Evolutionary conservation across 1,140 invertebrate species (phyloP).

Genomic region (Tribolium castaneum): DNA sequence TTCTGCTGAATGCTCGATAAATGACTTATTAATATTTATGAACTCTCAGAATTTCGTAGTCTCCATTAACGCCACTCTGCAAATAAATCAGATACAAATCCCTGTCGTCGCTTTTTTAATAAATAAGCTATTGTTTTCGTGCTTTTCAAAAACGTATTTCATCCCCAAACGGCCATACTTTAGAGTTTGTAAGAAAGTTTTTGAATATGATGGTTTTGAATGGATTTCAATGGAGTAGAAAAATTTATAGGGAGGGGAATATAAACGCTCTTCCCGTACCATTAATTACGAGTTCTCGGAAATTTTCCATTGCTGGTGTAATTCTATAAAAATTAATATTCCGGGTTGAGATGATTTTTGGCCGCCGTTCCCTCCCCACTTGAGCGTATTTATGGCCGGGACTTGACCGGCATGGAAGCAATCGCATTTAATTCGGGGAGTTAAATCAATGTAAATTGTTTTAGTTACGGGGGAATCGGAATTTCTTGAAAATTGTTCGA

Average conservation of each 20-base stretch:
- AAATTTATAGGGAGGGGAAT: slow-evolving; percentile 14
- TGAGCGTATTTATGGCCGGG: slow-evolving; percentile 42
- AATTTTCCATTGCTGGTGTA: neutral
- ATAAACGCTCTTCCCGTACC: neutral
- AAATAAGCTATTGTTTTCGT: slow-evolving; percentile 19
- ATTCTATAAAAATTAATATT: neutral
- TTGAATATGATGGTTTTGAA: slow-evolving; percentile 26
- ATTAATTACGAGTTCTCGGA: neutral
- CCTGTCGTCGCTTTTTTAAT: slow-evolving; percentile 3
- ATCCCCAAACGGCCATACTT: neutral
- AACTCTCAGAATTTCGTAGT: neutral
- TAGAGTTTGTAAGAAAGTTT: slow-evolving; percentile 10
- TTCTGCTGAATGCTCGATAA: slow-evolving; percentile 18
- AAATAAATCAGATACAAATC: slow-evolving; percentile 31
- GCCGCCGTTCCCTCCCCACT: neutral
- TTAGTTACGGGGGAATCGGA: slow-evolving; percentile 42
- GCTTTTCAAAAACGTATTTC: slow-evolving; percentile 12
- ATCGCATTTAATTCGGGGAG: slow-evolving; percentile 47
- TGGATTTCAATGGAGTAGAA: slow-evolving; percentile 21
- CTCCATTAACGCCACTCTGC: slow-evolving; percentile 23
- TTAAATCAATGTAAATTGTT: slow-evolving; percentile 50
- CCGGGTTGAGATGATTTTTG: slow-evolving; percentile 4
- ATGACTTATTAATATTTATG: slow-evolving; percentile 33
- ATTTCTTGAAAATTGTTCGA: slow-evolving; percentile 32
- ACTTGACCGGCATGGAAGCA: slow-evolving; percentile 47